Evolutionary conservation across 2,888 invertebrate species (phyloP), one percentile per base, ranked within the genome.

Genomic region (Papilio elwesi): DNA sequence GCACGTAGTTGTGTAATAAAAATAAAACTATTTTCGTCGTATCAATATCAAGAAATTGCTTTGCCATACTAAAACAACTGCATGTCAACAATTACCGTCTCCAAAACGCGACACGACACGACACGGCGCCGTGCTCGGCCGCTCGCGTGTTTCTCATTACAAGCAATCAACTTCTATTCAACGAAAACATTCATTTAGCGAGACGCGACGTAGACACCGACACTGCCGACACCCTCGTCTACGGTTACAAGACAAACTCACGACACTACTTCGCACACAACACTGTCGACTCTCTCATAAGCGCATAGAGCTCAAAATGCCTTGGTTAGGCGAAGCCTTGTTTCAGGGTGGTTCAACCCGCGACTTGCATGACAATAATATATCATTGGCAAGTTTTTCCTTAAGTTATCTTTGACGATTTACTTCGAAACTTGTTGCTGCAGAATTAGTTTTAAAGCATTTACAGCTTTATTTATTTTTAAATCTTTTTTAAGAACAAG

Each of bases 151-250:
- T 5, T 49, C 16, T 36, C 36, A 49, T 49, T 48, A 49, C 15
- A 67, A 15, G 16, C 36, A 43, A 67, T 67, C 53, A 55, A 52
- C 43, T 55, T 53, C 43, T 53, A 67, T 53, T 49, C 36, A 67
- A 8, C 38, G 59, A 59, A 59, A 59, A 59, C 59, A 59, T 59
- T 59, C n/a, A n/a, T 59, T 59, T 59, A 59, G n/a, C 38, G 36
- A 10, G 43, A 43, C 43, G 43, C 26, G 57, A 38, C 57, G n/a
- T 38, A 7, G 38, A 55, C 26, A 55, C 53, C 53, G 43, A 43
- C 26, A 26, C 26, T 26, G 26, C 26, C 26, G 26, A 59, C 38
- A 59, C 59, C 59, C 59, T 59, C 36, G 57, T 57, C 38, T 55
- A 26, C 59, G n/a, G 12, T 38, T n/a, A 59, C 59, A 9, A 59